phyloP scores from a whole-genome alignment of 2,888 invertebrate genomes.

The Gari tellinella region DNA sequence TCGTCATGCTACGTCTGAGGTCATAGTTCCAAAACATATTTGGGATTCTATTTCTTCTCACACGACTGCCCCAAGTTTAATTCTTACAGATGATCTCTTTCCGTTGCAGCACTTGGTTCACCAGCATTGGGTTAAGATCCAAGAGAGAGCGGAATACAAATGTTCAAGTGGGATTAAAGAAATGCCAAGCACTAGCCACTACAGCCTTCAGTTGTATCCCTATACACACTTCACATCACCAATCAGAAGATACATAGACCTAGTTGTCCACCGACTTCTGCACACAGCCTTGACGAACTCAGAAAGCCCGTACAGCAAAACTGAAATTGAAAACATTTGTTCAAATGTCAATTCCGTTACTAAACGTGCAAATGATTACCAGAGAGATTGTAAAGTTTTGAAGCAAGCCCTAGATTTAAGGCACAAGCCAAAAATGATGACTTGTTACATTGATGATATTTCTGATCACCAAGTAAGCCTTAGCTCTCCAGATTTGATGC shows the following conservation, averaged over 20 bases:
- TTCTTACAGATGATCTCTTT: constrained; percentile 34
- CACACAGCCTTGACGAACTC: constrained; percentile 39
- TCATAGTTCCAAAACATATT: not conserved
- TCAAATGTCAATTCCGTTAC: constrained; percentile 34
- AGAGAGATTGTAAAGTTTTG: constrained; percentile 43
- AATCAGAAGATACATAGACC: constrained; percentile 43
- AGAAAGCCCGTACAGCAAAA: constrained; percentile 25
- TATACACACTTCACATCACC: constrained; percentile 54
- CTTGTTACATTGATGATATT: constrained; percentile 36
- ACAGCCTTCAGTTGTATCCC: constrained; percentile 38
- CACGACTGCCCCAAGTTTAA: constrained; percentile 10
- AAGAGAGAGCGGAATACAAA: constrained; percentile 29
- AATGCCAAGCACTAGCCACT: constrained; percentile 32
- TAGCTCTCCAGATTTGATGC: constrained; percentile 39
- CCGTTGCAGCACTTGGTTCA: constrained; percentile 37
- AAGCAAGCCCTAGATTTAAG: constrained; percentile 32
- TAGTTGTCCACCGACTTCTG: constrained; percentile 52
- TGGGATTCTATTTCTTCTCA: constrained; percentile 7
- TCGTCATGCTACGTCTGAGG: constrained; percentile 2
- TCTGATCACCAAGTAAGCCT: constrained; percentile 42
- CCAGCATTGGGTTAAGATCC: constrained; percentile 34
- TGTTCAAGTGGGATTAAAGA: constrained; percentile 9
- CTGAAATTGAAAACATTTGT: constrained; percentile 48
- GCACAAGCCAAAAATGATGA: constrained; percentile 34
- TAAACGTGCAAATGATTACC: constrained; percentile 43